Base-by-base conservation (phyloP, 2,888 invertebrate species). In the Schrankia costaestrigalis region DNA sequence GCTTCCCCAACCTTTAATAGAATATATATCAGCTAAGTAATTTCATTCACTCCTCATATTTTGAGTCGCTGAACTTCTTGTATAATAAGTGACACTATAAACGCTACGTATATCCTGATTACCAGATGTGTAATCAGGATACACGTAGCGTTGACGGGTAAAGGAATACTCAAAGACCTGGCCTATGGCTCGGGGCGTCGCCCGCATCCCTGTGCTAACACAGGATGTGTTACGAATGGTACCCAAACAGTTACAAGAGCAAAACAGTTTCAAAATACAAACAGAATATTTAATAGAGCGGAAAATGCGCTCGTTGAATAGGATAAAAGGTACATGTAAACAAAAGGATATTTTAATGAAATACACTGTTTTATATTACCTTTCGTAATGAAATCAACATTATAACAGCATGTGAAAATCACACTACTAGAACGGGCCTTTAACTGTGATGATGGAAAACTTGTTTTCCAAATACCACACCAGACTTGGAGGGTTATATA, bases 221-320 rank as follows among this genome's bases (percentile, higher is more conserved):
- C 28, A 31, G 31, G 31, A 30, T 28, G 25, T 30, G 29, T 29
- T 26, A 41, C 38, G 50, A 49, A 53, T 41, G 48, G 24, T 31
- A 41, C 40, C 38, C 27, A 27, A n/a, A n/a, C 36, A 37, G 39
- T 31, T 38, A 38, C 11, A 38, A 42, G 37, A n/a, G 55, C 35
- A 40, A 41, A 38, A 43, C 34, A 32, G 25, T 41, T 30, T 35
- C 32, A 33, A 31, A 39, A 31, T 31, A 38, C 55, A 57, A 57
- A 47, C 55, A 40, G 55, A 44, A 54, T 57, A 47, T 50, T 47
- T 40, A 50, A 56, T 54, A 29, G 22, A 35, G 23, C 22, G 35
- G 25, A 21, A 45, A 38, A 50, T 26, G 18, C 17, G 26, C 23
- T 43, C 32, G 40, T 41, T 41, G 26, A 35, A 36, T 24, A 39